A percentile compares a stretch with the other conserved stretches of the same genome.
These are phyloP conservation scores for Zenarchopterus dispar DNA, from an alignment of 2,797 vertebrate species.

Conservation along the genomic window DNA sequence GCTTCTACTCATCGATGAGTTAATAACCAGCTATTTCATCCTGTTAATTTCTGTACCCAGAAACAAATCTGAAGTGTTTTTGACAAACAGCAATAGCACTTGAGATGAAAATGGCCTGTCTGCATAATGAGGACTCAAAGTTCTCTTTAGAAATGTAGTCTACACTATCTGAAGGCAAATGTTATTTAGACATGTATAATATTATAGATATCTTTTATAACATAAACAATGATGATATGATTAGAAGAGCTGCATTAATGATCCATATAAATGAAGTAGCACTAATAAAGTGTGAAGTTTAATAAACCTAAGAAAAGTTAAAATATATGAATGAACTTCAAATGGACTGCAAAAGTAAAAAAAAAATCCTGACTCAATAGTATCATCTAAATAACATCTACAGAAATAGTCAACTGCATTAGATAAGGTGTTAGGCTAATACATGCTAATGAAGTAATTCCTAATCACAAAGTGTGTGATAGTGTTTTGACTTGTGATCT, in stretches of 20 bases:
- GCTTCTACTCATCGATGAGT: slow-evolving; percentile 18
- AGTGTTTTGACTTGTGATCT: slow-evolving; percentile 4
- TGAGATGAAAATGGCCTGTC: slow-evolving; percentile 7
- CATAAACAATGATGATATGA: no score
- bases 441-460: slow-evolving; percentile 28
- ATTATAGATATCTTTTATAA: no score
- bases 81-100: slow-evolving; percentile 11
- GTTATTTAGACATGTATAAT: no score
- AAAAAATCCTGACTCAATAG: background rate
- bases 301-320: background rate
- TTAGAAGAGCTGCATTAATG: no score
- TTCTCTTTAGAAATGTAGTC: no score
- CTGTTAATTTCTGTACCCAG: slow-evolving; percentile 40
- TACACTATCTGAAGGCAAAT: no score
- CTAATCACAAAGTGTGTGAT: slow-evolving; percentile 20
- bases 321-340: no score
- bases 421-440: slow-evolving; percentile 29
- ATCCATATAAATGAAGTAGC: no score
- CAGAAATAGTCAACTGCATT: no score
- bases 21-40: slow-evolving; percentile 57
- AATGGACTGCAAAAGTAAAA: background rate
- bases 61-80: slow-evolving; percentile 27
- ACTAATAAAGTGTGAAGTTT: no score
- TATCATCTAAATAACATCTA: no score
- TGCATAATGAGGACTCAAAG: background rate